These are phyloP conservation scores for Aplochiton taeniatus DNA, from an alignment of 2,797 vertebrate genomes.

Conservation along the genomic window DNA sequence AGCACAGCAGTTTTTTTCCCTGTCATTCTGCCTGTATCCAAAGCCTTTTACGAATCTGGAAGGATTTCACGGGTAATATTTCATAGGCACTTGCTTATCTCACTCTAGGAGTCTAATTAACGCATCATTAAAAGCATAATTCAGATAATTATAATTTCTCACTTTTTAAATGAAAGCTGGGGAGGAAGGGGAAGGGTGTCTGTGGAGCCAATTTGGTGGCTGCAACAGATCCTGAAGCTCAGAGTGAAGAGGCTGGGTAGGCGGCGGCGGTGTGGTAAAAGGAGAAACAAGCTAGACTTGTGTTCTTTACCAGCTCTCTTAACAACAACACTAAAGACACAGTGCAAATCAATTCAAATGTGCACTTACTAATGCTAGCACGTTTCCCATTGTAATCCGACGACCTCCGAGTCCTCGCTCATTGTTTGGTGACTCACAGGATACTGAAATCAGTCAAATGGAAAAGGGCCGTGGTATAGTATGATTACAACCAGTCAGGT, in stretches of 20 bases:
- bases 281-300: not conserved
- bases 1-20: constrained; percentile 62
- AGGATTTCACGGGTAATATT: constrained; percentile 84
- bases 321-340: no score
- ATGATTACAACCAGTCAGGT: no score
- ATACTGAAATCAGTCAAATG: no score
- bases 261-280: no score
- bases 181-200: constrained; percentile 71
- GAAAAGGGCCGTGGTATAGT: no score
- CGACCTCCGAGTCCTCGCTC: no score
- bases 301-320: not conserved
- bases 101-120: constrained; percentile 89
- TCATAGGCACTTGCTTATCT: constrained; percentile 81
- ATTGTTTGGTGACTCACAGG: no score
- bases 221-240: constrained; percentile 69
- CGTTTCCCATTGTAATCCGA: no score
- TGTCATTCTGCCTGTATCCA: constrained; percentile 52
- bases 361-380: no score
- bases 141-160: constrained; percentile 90
- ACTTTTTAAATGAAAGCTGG: constrained; percentile 83
- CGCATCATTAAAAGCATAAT: constrained; percentile 91
- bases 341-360: no score
- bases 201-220: constrained; percentile 77
- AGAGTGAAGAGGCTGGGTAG: constrained; percentile 8
- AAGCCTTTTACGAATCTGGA: constrained; percentile 69